These are phyloP conservation scores for Rhinolophus sinicus DNA, from an alignment of 2,113 vertebrate genomes.

Conservation along the genomic window DNA sequence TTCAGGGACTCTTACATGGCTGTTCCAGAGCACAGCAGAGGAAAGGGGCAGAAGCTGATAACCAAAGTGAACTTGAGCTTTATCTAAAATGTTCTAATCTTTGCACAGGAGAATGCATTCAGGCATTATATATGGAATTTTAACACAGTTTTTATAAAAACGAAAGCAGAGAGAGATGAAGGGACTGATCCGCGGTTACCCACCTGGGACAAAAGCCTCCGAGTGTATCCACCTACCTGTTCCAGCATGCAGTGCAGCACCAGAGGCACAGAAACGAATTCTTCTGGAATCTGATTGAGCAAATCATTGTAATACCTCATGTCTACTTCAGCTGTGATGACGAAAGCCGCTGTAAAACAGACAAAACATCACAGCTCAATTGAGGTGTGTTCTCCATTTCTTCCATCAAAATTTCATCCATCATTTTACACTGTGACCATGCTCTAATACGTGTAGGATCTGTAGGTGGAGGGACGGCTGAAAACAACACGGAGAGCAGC, in stretches of 20 bases:
- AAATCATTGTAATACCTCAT: conserved; percentile 91
- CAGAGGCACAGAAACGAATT: conserved; percentile 90
- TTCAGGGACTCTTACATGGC: background rate
- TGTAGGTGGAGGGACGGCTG: background rate
- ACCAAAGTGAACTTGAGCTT: background rate
- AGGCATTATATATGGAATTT: background rate
- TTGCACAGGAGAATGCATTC: background rate
- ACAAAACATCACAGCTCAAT: background rate
- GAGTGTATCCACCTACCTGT: conserved; percentile 87
- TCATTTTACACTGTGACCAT: background rate
- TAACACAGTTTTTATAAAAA: background rate
- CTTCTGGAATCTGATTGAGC: conserved; percentile 88
- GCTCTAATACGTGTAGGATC: fast-evolving
- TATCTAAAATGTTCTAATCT: background rate
- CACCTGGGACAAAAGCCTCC: background rate
- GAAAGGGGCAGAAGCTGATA: background rate
- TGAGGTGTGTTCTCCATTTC: background rate
- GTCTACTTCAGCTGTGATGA: conserved; percentile 83
- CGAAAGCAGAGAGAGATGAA: background rate
- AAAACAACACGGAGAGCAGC: fast-evolving
- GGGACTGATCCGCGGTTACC: background rate
- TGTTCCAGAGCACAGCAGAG: background rate
- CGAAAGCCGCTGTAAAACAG: background rate
- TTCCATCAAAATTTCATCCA: background rate
- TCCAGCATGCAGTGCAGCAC: conserved; percentile 93